Evolutionary conservation across 2,797 vertebrate species (phyloP), one percentile per base, ranked within the genome.

Genomic region (Telmatherina bonti): DNA sequence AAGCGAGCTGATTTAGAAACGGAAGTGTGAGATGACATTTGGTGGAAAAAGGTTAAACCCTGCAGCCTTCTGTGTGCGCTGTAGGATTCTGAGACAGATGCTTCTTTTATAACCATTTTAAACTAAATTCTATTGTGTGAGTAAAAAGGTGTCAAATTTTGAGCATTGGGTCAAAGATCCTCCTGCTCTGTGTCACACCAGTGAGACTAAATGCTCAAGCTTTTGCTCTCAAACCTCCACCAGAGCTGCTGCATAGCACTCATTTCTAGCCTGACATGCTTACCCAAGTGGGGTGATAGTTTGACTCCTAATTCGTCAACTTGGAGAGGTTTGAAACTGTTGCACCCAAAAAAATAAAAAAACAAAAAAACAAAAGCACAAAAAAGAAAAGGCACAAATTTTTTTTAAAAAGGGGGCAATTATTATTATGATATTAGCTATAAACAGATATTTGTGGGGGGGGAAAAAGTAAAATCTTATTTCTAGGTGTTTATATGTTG

Each of bases 1-100:
- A 78, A 83, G 38, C n/a, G 53, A 58, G 85, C 76, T 82, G 80
- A 89, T 77, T 47, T 84, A 27, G 54, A 67, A 67, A 45, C 33
- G 7, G 66, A 67, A 56, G 41, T 64, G 20, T 64, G 74, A 82
- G 47, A 81, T 67, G 77, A 76, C 76, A 68, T 79, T 84, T 81
- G 57, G 64, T 74, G 73, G 55, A 74, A 77, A 84, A 85, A 35
- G 65, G 77, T 80, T 78, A 22, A 56, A 24, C 15, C 75, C 45
- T 0, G 41, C 62, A 70, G 70, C 49, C 7, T 45, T 59, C 57
- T 73, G 70, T 81, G 67, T 66, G 53, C 66, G 66, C 75, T 61
- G 81, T 76, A 65, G 76, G 72, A 69, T 77, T 54, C 70, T 67
- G 45, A 63, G 58, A 67, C 43, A 36, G 30, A 53, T 1, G 4